A percentile compares a stretch with the other conserved stretches of the same genome.
phyloP scores from a whole-genome alignment of 1,140 invertebrate species.

The Meloidogyne chitwoodi region DNA sequence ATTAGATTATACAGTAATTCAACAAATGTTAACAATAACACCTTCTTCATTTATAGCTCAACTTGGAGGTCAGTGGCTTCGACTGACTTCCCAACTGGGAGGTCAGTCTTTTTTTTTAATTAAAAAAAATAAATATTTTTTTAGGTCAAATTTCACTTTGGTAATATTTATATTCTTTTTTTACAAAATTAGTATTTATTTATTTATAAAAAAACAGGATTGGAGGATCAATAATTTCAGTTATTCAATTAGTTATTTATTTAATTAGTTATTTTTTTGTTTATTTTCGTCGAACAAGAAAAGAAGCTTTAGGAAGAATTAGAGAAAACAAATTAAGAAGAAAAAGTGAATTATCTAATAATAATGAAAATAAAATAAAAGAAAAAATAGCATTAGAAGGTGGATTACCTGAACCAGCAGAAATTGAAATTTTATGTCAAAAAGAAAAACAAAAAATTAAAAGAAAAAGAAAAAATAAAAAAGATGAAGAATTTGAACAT shows the following conservation, averaged over 20 bases:
- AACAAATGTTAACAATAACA: constrained; percentile 44
- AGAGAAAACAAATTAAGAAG: not conserved
- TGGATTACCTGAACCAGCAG: not conserved
- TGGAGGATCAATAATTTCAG: constrained; percentile 50
- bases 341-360: not conserved
- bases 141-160: constrained; percentile 53
- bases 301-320: not conserved
- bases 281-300: constrained; percentile 7
- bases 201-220: too few species aligned
- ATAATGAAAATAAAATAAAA: not conserved
- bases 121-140: constrained; percentile 11
- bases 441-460: not conserved
- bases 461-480: not conserved
- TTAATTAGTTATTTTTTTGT: constrained; percentile 16
- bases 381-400: not conserved
- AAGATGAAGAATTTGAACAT: not conserved
- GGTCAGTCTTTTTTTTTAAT: too few species aligned
- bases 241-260: constrained; percentile 48
- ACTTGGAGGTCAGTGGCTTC: constrained; percentile 40
- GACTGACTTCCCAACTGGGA: not conserved
- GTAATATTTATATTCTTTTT: too few species aligned
- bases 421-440: not conserved
- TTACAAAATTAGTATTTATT: too few species aligned
- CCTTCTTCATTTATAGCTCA: constrained; percentile 46
- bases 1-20: constrained; percentile 49